phyloP scores from a whole-genome alignment of 2,797 vertebrate genomes.

The Amphiprion clarkii region DNA sequence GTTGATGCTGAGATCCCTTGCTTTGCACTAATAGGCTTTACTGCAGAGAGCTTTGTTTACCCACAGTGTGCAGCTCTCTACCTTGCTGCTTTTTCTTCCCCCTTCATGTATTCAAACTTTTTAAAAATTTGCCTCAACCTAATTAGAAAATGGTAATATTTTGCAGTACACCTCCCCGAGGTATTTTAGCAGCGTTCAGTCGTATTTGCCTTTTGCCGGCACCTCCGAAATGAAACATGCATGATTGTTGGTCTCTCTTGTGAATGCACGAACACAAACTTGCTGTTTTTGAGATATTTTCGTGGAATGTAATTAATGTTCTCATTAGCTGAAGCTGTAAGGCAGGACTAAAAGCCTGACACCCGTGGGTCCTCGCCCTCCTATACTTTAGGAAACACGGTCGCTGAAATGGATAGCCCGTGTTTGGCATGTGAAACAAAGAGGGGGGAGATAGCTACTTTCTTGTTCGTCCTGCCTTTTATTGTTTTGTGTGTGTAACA shows the following conservation, averaged over 20 bases:
- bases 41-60: slow-evolving; percentile 74
- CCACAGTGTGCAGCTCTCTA: slow-evolving; percentile 46
- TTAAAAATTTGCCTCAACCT: slow-evolving; percentile 69
- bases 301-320: slow-evolving; percentile 80
- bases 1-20: slow-evolving; percentile 71
- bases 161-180: slow-evolving; percentile 68
- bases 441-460: slow-evolving; percentile 38
- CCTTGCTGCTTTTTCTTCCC: slow-evolving; percentile 62
- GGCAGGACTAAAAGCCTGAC: slow-evolving; percentile 70
- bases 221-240: slow-evolving; percentile 66
- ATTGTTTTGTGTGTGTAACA: slow-evolving; percentile 28
- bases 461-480: slow-evolving; percentile 51
- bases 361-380: slow-evolving; percentile 53
- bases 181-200: slow-evolving; percentile 67
- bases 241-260: slow-evolving; percentile 63
- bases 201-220: slow-evolving; percentile 69
- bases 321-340: slow-evolving; percentile 77
- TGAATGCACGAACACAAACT: slow-evolving; percentile 26
- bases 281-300: slow-evolving; percentile 63
- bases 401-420: slow-evolving; percentile 51
- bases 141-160: slow-evolving; percentile 76
- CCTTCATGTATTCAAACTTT: slow-evolving; percentile 58
- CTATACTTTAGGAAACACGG: slow-evolving; percentile 51
- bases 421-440: slow-evolving; percentile 51
- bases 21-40: slow-evolving; percentile 69